Conservation (phyloP, 2,888 invertebrate species). For the Hirtodrosophila cameraria region DNA sequence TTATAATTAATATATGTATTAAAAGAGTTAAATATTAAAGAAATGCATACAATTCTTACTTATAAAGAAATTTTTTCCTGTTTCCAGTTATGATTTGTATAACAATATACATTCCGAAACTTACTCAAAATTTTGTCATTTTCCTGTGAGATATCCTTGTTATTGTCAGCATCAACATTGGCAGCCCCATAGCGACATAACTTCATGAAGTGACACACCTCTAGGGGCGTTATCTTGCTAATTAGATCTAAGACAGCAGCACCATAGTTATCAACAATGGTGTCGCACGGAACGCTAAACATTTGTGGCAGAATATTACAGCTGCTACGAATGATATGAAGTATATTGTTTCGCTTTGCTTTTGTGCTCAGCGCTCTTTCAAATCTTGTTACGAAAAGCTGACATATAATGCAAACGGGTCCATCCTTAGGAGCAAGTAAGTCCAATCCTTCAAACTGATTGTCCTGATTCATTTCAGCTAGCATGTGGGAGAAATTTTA, state of each 20-base stretch:
- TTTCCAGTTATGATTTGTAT: too few species aligned
- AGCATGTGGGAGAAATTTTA: too few species aligned
- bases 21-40: too few species aligned
- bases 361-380: neutral
- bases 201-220: neutral
- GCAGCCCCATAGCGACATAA: too few species aligned
- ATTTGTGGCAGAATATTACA: slow-evolving; percentile 3
- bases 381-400: neutral
- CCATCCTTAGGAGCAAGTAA: neutral
- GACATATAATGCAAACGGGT: neutral
- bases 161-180: too few species aligned
- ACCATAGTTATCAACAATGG: neutral
- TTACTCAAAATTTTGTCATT: too few species aligned
- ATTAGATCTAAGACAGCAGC: neutral
- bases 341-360: slow-evolving; percentile 2
- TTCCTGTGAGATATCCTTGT: too few species aligned
- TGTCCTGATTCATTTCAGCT: neutral
- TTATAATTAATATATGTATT: too few species aligned
- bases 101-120: too few species aligned
- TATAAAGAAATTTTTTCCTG: too few species aligned
- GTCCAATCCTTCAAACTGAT: neutral
- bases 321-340: neutral
- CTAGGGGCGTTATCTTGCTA: neutral
- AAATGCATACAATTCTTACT: too few species aligned
- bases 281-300: neutral